Percentiles rank a stretch among this genome's conserved stretches.
These are phyloP conservation scores for Leucozona laternaria DNA, from an alignment of 2,888 invertebrate species.

Conservation along the genomic window DNA sequence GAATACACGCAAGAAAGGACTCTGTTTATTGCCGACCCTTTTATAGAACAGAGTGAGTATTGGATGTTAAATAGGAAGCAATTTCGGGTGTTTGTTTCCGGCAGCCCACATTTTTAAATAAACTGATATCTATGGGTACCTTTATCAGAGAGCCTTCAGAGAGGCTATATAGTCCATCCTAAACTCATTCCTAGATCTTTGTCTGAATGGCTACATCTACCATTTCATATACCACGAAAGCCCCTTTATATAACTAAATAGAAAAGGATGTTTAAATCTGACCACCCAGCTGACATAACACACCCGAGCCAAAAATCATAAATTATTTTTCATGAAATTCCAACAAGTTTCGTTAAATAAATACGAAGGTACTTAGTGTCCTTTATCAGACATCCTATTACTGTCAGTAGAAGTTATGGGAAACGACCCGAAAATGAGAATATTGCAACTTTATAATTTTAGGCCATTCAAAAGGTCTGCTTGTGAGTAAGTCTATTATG, in stretches of 20 bases:
- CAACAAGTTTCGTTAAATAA: constrained; percentile 8
- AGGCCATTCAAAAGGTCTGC: not conserved
- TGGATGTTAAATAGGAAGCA: constrained; percentile 42
- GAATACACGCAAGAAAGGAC: constrained; percentile 35
- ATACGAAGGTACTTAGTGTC: not conserved
- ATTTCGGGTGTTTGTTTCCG: constrained; percentile 35
- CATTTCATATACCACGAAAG: too few relatives aligned
- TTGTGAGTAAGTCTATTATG: not conserved
- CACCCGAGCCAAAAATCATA: constrained; percentile 17
- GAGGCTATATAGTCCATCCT: not conserved
- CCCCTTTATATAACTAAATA: not conserved
- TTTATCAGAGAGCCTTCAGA: not conserved
- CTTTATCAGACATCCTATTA: constrained; percentile 27
- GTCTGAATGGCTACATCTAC: not conserved
- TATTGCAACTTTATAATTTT: constrained; percentile 8
- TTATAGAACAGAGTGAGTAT: constrained; percentile 24
- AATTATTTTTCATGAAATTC: constrained; percentile 21
- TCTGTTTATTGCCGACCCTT: constrained; percentile 34
- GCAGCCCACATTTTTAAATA: constrained; percentile 6
- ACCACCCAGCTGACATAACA: constrained; percentile 2
- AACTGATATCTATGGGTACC: not conserved
- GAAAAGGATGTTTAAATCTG: constrained; percentile 24
- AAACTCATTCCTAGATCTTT: not conserved
- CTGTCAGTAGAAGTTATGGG: constrained; percentile 4
- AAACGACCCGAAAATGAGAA: constrained; percentile 9